These are phyloP conservation scores for Eurypyga helias DNA, from an alignment of 2,113 vertebrate species.

Conservation along the genomic window DNA sequence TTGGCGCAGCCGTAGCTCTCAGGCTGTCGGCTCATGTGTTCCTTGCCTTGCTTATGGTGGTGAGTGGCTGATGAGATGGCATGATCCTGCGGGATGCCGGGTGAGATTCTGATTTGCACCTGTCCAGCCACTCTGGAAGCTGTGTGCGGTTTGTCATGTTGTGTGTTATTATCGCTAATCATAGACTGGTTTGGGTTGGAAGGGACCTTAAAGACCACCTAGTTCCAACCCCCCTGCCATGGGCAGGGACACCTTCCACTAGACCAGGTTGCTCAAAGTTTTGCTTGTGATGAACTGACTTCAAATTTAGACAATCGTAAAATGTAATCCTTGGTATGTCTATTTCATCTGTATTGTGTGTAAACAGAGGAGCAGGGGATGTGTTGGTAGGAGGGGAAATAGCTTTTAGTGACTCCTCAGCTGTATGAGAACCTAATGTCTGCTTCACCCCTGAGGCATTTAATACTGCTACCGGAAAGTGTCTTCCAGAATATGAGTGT, in stretches of 20 bases:
- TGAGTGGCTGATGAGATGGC: not conserved
- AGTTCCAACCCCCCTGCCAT: no score
- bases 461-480: not conserved
- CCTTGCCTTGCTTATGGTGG: not conserved
- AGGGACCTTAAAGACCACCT: no score
- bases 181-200: no score
- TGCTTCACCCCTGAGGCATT: not conserved
- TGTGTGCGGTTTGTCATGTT: not conserved
- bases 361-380: not conserved
- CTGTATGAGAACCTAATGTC: not conserved
- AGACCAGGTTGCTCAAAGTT: not conserved
- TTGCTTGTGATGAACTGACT: not conserved
- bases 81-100: rapidly evolving
- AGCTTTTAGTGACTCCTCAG: not conserved
- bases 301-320: not conserved
- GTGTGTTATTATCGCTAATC: not conserved
- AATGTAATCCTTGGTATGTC: not conserved
- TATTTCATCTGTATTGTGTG: not conserved
- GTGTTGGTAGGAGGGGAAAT: not conserved
- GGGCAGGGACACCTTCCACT: no score
- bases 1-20: rapidly evolving
- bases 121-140: not conserved
- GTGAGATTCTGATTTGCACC: not conserved
- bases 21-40: rapidly evolving
- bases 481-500: not conserved